phyloP scores from a whole-genome alignment of 2,888 invertebrate genomes.

The Eupithecia exiguata region DNA sequence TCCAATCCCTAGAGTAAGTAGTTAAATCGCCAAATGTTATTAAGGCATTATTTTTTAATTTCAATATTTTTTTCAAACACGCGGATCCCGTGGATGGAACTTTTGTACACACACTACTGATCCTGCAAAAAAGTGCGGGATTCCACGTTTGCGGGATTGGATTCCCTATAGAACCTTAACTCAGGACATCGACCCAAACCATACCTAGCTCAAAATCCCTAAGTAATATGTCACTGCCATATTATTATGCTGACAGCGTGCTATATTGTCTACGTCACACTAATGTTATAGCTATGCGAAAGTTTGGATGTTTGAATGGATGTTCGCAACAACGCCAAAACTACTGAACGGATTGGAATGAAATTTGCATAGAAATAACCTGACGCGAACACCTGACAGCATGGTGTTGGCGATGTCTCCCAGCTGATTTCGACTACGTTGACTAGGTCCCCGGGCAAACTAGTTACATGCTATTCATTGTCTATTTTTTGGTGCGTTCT shows the following conservation, averaged over 20 bases:
- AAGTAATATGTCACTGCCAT: background rate
- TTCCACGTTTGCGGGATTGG: background rate
- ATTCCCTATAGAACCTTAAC: background rate
- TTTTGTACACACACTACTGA: background rate
- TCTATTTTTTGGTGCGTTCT: too few relatives aligned
- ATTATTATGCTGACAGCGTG: background rate
- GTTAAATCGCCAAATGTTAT: too few relatives aligned
- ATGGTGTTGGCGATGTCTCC: too few relatives aligned
- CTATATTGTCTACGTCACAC: background rate
- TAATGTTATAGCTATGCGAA: background rate
- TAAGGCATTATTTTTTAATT: too few relatives aligned
- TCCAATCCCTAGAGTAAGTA: too few relatives aligned
- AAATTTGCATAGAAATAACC: background rate
- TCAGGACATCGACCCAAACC: background rate
- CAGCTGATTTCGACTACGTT: too few relatives aligned
- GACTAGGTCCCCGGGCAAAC: too few relatives aligned
- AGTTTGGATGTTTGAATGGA: background rate
- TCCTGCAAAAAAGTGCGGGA: background rate
- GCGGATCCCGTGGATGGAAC: too few relatives aligned
- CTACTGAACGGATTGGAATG: background rate
- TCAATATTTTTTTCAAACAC: too few relatives aligned
- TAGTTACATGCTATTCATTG: too few relatives aligned
- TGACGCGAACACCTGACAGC: background rate
- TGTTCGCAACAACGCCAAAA: background rate
- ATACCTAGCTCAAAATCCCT: background rate